Evolutionary conservation across 2,888 invertebrate species (phyloP).

Genomic region (Cheilosia grossa): DNA sequence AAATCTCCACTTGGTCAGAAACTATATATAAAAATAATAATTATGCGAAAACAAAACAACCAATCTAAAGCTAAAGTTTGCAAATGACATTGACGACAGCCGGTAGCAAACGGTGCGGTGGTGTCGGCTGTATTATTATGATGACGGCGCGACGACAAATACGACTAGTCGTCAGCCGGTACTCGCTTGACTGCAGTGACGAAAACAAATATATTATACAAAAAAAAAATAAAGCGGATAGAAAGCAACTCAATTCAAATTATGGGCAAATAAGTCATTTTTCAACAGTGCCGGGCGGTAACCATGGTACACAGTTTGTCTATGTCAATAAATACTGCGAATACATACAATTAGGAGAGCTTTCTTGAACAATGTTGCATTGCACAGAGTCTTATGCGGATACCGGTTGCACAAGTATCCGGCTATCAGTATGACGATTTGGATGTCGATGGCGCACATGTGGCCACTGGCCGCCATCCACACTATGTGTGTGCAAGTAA

Average conservation of each 20-base stretch:
- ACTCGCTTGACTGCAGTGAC: constrained; percentile 26
- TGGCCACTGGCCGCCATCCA: neutral
- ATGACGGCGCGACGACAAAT: neutral
- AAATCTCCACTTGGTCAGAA: constrained; percentile 18
- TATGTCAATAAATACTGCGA: constrained; percentile 5
- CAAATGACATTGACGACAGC: constrained; percentile 40
- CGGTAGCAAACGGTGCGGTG: constrained; percentile 8
- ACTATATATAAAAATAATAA: constrained; percentile 16
- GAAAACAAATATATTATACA: neutral
- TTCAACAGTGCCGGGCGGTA: neutral
- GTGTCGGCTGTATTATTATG: neutral
- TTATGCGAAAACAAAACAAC: constrained; percentile 3
- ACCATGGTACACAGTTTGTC: neutral
- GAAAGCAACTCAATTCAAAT: constrained; percentile 35
- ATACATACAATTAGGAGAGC: constrained; percentile 19
- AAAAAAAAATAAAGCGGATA: constrained; percentile 26
- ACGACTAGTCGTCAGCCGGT: neutral
- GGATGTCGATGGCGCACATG: constrained; percentile 15
- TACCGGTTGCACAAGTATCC: constrained; percentile 14
- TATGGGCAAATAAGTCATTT: constrained; percentile 36
- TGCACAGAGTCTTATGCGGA: constrained; percentile 42
- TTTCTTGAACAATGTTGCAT: constrained; percentile 36
- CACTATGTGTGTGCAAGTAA: constrained; percentile 9
- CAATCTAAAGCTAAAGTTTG: constrained; percentile 11
- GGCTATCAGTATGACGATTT: neutral